These are phyloP conservation scores for Palaemon carinicauda DNA, from an alignment of 1,140 invertebrate species.

Conservation along the genomic window DNA sequence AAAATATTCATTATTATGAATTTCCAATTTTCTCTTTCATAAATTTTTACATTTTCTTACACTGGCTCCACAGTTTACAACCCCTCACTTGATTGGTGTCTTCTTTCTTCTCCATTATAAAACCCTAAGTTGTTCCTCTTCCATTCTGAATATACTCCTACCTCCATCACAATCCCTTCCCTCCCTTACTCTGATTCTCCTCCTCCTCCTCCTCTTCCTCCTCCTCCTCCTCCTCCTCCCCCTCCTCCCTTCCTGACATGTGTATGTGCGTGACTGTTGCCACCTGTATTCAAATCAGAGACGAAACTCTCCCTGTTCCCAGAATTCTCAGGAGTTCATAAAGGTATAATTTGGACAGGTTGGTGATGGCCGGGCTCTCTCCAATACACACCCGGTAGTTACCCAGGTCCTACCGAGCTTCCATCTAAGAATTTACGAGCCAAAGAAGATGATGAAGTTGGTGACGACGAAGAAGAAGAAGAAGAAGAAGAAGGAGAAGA, in stretches of 20 bases:
- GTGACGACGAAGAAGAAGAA: not conserved
- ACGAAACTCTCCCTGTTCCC: no score
- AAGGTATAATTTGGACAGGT: no score
- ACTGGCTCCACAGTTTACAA: not conserved
- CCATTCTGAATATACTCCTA: no score
- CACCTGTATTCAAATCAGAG: not conserved
- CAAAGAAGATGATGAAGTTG: not conserved
- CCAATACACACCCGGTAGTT: no score
- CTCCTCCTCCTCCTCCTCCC: not conserved
- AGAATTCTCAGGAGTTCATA: no score
- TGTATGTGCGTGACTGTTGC: not conserved
- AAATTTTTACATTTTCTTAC: not conserved
- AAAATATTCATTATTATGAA: no score
- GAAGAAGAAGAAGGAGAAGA: not conserved
- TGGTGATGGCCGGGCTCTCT: no score
- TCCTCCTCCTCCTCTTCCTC: not conserved
- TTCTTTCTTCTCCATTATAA: not conserved
- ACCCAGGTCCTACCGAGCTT: no score
- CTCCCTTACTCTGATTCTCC: no score
- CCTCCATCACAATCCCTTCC: no score
- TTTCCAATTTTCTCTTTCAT: no score
- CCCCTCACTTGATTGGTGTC: not conserved
- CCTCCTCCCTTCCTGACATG: not conserved
- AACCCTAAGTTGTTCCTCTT: not conserved
- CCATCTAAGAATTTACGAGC: not conserved